Evolutionary conservation across 1,140 invertebrate species (phyloP).

Genomic region (Ips typographus): DNA sequence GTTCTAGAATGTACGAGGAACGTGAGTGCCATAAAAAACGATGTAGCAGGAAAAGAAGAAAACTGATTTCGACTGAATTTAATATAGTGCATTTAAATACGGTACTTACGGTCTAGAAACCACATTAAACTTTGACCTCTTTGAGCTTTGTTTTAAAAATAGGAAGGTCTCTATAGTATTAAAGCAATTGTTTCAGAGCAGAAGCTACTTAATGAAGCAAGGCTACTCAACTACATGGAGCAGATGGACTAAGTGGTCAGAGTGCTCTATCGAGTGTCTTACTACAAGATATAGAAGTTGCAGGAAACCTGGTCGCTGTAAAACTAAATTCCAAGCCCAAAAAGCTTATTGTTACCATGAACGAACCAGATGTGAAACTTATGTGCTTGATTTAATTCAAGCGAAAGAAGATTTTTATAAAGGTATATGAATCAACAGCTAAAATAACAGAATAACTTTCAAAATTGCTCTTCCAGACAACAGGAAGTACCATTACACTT

Average conservation of each 20-base stretch:
- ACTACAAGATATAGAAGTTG: constrained; percentile 64
- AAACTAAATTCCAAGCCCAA: constrained; percentile 71
- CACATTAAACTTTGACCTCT: neutral
- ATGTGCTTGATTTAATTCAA: constrained; percentile 59
- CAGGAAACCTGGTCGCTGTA: constrained; percentile 69
- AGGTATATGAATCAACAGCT: constrained; percentile 3
- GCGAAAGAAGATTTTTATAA: neutral
- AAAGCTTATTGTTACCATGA: constrained; percentile 83
- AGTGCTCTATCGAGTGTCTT: constrained; percentile 53
- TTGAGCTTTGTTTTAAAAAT: neutral
- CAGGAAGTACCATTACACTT: constrained; percentile 40
- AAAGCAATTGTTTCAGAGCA: constrained; percentile 37
- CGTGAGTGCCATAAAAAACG: constrained; percentile 43
- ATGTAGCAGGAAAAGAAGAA: constrained; percentile 42
- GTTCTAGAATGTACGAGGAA: constrained; percentile 44
- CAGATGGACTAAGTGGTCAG: constrained; percentile 55
- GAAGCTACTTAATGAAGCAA: constrained; percentile 39
- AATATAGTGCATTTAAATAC: constrained; percentile 42
- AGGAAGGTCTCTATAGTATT: neutral
- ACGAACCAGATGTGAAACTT: constrained; percentile 75
- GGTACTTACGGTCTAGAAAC: constrained; percentile 26
- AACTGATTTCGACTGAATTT: constrained; percentile 34
- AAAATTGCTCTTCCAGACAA: neutral
- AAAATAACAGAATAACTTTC: constrained; percentile 8
- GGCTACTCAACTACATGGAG: constrained; percentile 44